Evolutionary conservation across 2,113 vertebrate genomes (phyloP).

Genomic region (Sapayoa aenigma): DNA sequence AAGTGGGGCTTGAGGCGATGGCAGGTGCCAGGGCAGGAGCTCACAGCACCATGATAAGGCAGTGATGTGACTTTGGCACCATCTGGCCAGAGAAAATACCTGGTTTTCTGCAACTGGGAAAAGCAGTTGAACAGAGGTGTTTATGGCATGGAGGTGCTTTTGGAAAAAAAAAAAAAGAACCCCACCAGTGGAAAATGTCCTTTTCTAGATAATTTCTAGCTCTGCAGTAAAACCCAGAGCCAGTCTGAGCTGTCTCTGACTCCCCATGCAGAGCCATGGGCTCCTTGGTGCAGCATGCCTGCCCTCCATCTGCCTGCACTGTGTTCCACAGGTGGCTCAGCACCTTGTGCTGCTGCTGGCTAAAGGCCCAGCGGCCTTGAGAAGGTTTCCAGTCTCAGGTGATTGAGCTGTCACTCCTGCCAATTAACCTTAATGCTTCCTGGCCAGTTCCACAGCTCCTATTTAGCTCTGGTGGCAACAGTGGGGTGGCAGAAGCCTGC

Average conservation of each 20-base stretch:
- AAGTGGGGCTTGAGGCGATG: not conserved
- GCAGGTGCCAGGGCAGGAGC: not conserved
- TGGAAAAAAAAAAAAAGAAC: not conserved
- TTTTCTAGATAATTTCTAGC: not conserved
- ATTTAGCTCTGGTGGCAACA: not conserved
- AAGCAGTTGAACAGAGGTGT: not conserved
- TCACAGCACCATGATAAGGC: not conserved
- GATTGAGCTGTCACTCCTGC: not conserved
- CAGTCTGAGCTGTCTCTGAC: not conserved
- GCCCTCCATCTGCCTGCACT: not conserved
- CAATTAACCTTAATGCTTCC: not conserved
- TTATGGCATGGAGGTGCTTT: not conserved
- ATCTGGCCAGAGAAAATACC: not conserved
- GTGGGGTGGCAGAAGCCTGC: not conserved
- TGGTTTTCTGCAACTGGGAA: not conserved
- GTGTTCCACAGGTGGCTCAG: rapidly evolving
- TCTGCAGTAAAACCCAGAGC: not conserved
- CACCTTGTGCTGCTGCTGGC: rapidly evolving
- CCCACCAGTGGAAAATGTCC: not conserved
- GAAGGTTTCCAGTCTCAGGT: not conserved
- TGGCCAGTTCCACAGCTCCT: not conserved
- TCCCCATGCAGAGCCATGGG: not conserved
- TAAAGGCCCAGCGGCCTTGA: not conserved
- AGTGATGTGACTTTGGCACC: rapidly evolving
- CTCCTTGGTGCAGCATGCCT: not conserved